Conservation (phyloP, 2,888 invertebrate genomes). For the Cosmorhoe ocellata region DNA sequence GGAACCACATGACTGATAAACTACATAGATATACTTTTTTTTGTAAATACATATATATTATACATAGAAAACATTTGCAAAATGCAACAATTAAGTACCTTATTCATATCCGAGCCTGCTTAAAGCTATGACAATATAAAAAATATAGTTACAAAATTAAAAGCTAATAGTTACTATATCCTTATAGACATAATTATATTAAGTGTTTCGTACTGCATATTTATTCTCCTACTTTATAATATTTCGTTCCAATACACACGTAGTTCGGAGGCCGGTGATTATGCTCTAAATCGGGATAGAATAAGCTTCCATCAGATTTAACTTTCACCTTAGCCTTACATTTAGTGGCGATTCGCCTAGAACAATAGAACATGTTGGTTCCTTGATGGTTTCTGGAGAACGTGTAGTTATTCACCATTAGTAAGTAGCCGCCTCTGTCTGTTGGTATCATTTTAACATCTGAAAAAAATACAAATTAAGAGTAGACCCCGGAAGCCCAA, state of each 20-base stretch:
- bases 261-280: conserved; percentile 37
- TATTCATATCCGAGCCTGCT: too few species aligned
- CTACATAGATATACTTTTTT: too few species aligned
- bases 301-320: background rate
- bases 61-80: too few species aligned
- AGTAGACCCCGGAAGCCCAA: too few species aligned
- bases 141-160: too few species aligned
- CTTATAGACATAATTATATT: too few species aligned
- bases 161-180: too few species aligned
- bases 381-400: conserved; percentile 33
- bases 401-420: conserved; percentile 40
- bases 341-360: conserved; percentile 26
- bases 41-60: too few species aligned
- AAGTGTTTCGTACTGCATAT: too few species aligned
- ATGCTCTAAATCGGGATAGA: conserved; percentile 2
- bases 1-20: too few species aligned
- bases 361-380: conserved; percentile 31
- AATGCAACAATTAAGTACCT: too few species aligned
- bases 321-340: conserved; percentile 35
- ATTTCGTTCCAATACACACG: conserved; percentile 22
- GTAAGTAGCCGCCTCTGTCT: conserved; percentile 41
- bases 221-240: conserved; percentile 24
- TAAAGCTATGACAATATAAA: too few species aligned
- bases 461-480: conserved; percentile 1
- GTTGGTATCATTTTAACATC: conserved; percentile 43